Evolutionary conservation across 2,888 invertebrate species (phyloP), one percentile per base, ranked within the genome.

Genomic region (Andrena minutula): DNA sequence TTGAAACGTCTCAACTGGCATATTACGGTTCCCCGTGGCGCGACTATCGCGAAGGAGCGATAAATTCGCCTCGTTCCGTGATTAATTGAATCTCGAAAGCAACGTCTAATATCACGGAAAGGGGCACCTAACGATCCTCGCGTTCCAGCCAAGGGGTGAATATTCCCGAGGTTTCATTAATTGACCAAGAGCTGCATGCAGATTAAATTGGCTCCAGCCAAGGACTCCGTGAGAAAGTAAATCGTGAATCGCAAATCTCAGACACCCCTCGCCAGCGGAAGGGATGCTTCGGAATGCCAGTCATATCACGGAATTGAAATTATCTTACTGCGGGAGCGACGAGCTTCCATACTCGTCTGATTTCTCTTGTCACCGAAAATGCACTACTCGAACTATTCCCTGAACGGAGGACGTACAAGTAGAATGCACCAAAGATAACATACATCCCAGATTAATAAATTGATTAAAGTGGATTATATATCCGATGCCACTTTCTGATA

Each of bases 71-170:
- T 23, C 47, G 63, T 76, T 60, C 79, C 30, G 47, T 87, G 87
- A 86, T 86, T 86, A 86, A 86, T 86, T 84, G 86, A 86, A 86
- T 86, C 86, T 87, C 73, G 82, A 87, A 87, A 77, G 87, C 79
- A 87, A 87, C 82, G 77, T 65, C 70, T 75, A 72, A 82, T 84
- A 79, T 35, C 76, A 35, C 16, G 60, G 61, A n/a, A 53, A 26
- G 53, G 41, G 72, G 72, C 75, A 73, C 79, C 87, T 84, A 85
- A 82, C 82, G 84, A 82, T 77, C 56, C 78, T 60, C 75, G 53
- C 66, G 72, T 53, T 73, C 23, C 81, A 28, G 32, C 49, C 56
- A 23, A 26, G 53, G 70, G 64, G 26, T 79, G 76, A 79, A 79
- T 86, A 85, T 84, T 75, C 85, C 41, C 79, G 70, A 82, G 83